These are phyloP conservation scores for Ctenopoma multispine DNA, from an alignment of 2,797 vertebrate species.

Conservation along the genomic window DNA sequence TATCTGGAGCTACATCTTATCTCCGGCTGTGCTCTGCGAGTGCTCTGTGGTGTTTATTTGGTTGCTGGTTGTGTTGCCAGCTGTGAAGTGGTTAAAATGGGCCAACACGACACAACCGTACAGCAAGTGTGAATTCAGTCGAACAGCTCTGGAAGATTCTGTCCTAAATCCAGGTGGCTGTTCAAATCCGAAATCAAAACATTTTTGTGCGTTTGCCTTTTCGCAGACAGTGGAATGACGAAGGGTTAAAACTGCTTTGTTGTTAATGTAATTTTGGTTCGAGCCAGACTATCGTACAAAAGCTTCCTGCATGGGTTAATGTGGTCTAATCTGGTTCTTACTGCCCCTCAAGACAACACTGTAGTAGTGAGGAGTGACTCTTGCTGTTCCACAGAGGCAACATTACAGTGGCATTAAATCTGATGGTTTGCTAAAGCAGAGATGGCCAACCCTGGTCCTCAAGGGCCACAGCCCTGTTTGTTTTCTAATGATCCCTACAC, in stretches of 20 bases:
- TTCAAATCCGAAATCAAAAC: no score
- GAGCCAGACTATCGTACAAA: no score
- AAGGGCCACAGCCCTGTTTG: no score
- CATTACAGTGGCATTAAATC: no score
- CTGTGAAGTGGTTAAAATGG: background rate
- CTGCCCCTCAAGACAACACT: background rate
- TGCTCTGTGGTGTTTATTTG: background rate
- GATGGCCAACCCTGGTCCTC: no score
- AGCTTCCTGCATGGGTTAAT: background rate
- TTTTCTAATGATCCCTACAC: no score
- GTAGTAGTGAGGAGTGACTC: background rate
- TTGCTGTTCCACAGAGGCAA: background rate
- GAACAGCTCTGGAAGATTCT: background rate
- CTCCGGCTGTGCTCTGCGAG: background rate
- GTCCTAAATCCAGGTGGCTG: background rate
- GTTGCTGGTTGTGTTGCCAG: background rate
- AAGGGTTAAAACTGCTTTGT: no score
- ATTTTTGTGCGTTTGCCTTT: no score
- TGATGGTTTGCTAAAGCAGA: no score
- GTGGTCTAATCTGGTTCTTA: background rate
- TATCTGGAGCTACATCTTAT: conserved; percentile 1
- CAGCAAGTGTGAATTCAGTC: background rate
- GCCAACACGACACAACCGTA: background rate
- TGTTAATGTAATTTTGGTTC: no score
- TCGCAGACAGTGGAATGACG: no score